These are phyloP conservation scores for Halictus rubicundus DNA, from an alignment of 1,140 invertebrate species.

Conservation along the genomic window DNA sequence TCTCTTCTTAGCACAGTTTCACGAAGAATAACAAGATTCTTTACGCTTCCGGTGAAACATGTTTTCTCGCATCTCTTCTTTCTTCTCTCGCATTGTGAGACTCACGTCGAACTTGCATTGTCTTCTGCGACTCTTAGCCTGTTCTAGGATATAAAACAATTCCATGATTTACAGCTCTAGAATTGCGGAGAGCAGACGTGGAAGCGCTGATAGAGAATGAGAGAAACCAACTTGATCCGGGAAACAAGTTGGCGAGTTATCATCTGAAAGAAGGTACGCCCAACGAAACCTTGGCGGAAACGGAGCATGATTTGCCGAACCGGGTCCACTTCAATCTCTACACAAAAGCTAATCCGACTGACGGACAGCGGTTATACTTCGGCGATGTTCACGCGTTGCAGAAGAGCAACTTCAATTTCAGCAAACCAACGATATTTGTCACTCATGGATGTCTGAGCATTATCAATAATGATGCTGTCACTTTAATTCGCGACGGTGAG, in stretches of 20 bases:
- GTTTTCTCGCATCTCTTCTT: too few species aligned
- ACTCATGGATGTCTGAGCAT: constrained; percentile 81
- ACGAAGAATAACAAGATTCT: too few species aligned
- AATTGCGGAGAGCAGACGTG: not conserved
- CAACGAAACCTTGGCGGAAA: constrained; percentile 17
- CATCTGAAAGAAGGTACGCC: constrained; percentile 77
- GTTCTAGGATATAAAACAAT: too few species aligned
- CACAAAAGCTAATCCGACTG: constrained; percentile 52
- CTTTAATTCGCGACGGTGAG: constrained; percentile 71
- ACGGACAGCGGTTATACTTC: constrained; percentile 72
- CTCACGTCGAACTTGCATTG: too few species aligned
- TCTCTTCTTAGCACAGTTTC: too few species aligned
- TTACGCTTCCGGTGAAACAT: too few species aligned
- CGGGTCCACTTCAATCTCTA: constrained; percentile 57
- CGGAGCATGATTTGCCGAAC: not conserved
- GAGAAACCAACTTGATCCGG: not conserved
- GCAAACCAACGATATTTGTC: constrained; percentile 76
- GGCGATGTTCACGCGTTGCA: constrained; percentile 74
- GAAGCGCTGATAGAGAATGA: not conserved
- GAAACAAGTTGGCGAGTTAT: constrained; percentile 37
- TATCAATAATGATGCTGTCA: constrained; percentile 66
- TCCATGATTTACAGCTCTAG: not conserved
- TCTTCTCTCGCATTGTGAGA: too few species aligned
- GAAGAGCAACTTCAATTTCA: constrained; percentile 76
- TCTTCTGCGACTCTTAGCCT: too few species aligned